Percentiles rank a stretch among this genome's conserved stretches.
Evolutionary conservation across 2,113 vertebrate species (phyloP).

Genomic region (Atherinomorus stipes): DNA sequence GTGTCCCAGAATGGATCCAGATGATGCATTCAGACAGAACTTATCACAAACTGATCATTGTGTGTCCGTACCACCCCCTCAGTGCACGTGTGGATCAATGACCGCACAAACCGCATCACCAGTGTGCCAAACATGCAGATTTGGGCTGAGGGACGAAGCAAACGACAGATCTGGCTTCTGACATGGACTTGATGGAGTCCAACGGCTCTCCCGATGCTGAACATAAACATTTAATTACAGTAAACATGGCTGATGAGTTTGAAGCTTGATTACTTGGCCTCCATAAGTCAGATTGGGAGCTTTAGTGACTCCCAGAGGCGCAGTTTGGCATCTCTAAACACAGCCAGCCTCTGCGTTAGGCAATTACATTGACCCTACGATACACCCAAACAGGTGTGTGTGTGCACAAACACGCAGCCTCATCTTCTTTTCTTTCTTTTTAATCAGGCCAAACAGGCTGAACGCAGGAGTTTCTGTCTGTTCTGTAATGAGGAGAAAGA

Average conservation of each 20-base stretch:
- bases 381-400: conserved; percentile 62
- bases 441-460: conserved; percentile 37
- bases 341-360: conserved; percentile 54
- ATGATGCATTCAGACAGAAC: conserved; percentile 54
- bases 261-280: conserved; percentile 77
- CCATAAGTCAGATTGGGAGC: conserved; percentile 77
- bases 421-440: conserved; percentile 7
- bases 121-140: conserved; percentile 10
- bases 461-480: conserved; percentile 50
- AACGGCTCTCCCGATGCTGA: conserved; percentile 56
- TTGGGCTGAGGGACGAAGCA: conserved; percentile 34
- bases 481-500: conserved; percentile 45
- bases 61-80: too few relatives aligned
- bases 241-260: conserved; percentile 74
- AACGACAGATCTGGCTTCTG: conserved; percentile 44
- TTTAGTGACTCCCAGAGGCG: conserved; percentile 72
- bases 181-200: conserved; percentile 37
- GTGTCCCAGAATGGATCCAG: conserved; percentile 48
- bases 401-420: conserved; percentile 6
- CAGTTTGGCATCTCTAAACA: conserved; percentile 66
- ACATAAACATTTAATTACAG: conserved; percentile 79
- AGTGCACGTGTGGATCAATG: neutral
- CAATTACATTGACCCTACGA: conserved; percentile 67
- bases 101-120: conserved; percentile 26
- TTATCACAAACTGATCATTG: conserved; percentile 61